phyloP scores from a whole-genome alignment of 1,140 invertebrate genomes.

The Plectrocnemia conspersa region DNA sequence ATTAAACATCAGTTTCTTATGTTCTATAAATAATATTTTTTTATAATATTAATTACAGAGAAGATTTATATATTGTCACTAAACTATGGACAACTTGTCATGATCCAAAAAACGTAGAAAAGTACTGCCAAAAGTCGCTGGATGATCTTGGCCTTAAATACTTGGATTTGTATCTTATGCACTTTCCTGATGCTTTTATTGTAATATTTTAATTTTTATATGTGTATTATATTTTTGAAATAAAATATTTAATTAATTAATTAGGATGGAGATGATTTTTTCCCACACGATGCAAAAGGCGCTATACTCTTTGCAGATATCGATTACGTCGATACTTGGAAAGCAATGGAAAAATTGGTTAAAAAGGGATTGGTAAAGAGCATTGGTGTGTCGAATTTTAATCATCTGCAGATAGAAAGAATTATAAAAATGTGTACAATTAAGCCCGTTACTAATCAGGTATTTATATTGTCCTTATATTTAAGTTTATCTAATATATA shows the following conservation, averaged over 20 bases:
- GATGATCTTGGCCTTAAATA: slow-evolving; percentile 66
- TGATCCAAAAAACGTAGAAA: slow-evolving; percentile 55
- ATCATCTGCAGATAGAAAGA: slow-evolving; percentile 66
- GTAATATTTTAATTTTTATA: no score
- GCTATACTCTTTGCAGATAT: slow-evolving; percentile 58
- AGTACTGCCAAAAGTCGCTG: slow-evolving; percentile 57
- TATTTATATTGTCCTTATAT: no score
- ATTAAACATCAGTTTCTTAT: no score
- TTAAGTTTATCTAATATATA: no score
- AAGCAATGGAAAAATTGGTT: slow-evolving; percentile 70
- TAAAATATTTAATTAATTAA: slow-evolving; percentile 1
- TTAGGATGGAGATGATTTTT: slow-evolving; percentile 35
- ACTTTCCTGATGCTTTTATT: slow-evolving; percentile 60
- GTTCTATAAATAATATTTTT: no score
- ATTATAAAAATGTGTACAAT: slow-evolving; percentile 61
- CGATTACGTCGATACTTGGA: slow-evolving; percentile 79
- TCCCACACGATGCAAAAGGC: slow-evolving; percentile 54
- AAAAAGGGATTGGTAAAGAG: slow-evolving; percentile 64
- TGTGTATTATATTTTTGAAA: no score
- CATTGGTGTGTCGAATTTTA: slow-evolving; percentile 86
- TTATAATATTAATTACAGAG: slow-evolving; percentile 50
- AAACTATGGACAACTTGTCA: slow-evolving; percentile 73
- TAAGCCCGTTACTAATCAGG: slow-evolving; percentile 70
- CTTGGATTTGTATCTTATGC: slow-evolving; percentile 73
- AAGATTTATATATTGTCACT: slow-evolving; percentile 70